Base-by-base conservation (phyloP, 2,888 invertebrate genomes). In the Parnassius glacialis region DNA sequence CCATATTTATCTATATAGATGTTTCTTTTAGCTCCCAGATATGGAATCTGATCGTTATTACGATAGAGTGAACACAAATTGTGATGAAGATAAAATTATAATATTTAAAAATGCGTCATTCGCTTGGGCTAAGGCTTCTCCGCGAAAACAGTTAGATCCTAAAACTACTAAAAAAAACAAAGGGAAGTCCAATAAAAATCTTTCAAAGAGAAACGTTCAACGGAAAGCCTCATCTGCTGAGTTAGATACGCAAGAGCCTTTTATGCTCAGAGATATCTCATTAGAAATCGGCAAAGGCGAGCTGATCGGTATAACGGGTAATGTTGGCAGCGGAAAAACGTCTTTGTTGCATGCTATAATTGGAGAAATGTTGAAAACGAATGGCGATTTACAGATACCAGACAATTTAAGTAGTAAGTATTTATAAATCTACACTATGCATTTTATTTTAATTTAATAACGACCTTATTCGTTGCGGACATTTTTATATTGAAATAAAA, bases 321-420 rank as follows among this genome's bases (percentile, higher is more conserved):
- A 94, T 67, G 96, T 98, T 2, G 99, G 98, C 0, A 94, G 96
- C 73, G 99, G 99, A 10, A 99, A 99, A 87, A 96, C 97, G 11
- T 95, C 97, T 0, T 88, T 99, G 2, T 87, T 99, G 25, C 93
- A 95, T 59, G 96, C 97, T 1, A 93, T 99, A 58, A 90, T 98
- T 59, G 98, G 96, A 10, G 98, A 98, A 81, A 93, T 98, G 83
- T 89, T 93, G 10, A 95, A 95, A 81, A 87, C 91, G 48, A 85
- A 89, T 65, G 98, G 98, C 2, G 90, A 90, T 52, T 90, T 97
- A 65, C 94, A 94, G 61, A 92, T 96, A 48, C 93, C 93, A 11
- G 94, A 96, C 74, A 89, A 94, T 64, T 92, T 94, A 61, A 88
- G 90, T 72, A 95, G 95, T 94, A 76, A 79, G 84, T 80, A 11